Conservation (phyloP, 2,113 vertebrate genomes). For the Ammodytes marinus region DNA sequence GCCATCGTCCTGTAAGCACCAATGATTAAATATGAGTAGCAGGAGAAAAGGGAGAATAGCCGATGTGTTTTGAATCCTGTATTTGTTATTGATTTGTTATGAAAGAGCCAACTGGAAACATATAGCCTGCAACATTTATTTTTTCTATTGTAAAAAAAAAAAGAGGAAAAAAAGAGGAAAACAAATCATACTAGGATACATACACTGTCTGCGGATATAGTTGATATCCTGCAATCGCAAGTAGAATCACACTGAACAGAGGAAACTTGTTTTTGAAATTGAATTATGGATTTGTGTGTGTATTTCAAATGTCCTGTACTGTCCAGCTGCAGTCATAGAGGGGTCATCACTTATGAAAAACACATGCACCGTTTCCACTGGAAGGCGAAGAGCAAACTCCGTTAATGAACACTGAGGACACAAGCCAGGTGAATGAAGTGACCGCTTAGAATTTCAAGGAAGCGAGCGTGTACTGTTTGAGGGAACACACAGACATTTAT, state of each 20-base stretch:
- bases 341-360: neutral
- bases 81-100: slow-evolving; percentile 38
- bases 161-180: no score
- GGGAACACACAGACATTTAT: slow-evolving; percentile 43
- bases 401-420: slow-evolving; percentile 19
- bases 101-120: slow-evolving; percentile 22
- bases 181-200: neutral
- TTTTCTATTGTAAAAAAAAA: neutral
- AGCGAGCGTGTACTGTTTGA: slow-evolving; percentile 55
- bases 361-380: neutral
- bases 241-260: neutral
- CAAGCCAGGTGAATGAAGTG: slow-evolving; percentile 50
- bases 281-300: neutral
- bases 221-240: neutral
- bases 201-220: neutral
- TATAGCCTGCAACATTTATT: slow-evolving; percentile 18
- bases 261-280: neutral
- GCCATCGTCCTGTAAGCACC: slow-evolving; percentile 39
- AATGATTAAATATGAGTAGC: slow-evolving; percentile 30
- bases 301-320: neutral
- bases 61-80: slow-evolving; percentile 22
- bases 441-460: slow-evolving; percentile 59
- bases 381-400: neutral
- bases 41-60: slow-evolving; percentile 4
- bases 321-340: neutral